These are phyloP conservation scores for Drosophila guanche DNA, from an alignment of 1,140 invertebrate species.

Conservation along the genomic window DNA sequence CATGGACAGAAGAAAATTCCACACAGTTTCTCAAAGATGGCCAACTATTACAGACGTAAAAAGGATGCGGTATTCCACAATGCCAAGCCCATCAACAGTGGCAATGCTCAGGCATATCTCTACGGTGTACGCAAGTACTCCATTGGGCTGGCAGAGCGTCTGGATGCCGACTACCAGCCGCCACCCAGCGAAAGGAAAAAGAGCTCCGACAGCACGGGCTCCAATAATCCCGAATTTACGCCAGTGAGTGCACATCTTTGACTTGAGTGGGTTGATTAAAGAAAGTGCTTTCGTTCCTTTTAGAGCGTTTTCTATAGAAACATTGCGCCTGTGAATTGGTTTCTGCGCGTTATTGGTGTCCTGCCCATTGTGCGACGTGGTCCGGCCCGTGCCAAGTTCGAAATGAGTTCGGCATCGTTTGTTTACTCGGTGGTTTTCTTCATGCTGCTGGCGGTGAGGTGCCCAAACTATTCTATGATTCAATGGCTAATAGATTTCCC, in stretches of 20 bases:
- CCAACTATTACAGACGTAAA: slow-evolving; percentile 77
- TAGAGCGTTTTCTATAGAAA: slow-evolving; percentile 86
- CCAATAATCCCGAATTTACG: slow-evolving; percentile 64
- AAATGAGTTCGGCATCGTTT: slow-evolving; percentile 84
- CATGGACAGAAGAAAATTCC: slow-evolving; percentile 33
- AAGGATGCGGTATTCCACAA: slow-evolving; percentile 78
- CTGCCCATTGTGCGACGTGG: slow-evolving; percentile 85
- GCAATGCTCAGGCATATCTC: slow-evolving; percentile 70
- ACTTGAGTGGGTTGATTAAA: background rate
- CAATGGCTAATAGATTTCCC: too few species aligned
- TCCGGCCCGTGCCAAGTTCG: slow-evolving; percentile 84
- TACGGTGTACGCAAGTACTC: slow-evolving; percentile 74
- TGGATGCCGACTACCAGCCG: slow-evolving; percentile 62
- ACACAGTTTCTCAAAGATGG: slow-evolving; percentile 63
- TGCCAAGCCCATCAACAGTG: slow-evolving; percentile 71
- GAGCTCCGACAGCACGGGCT: slow-evolving; percentile 59
- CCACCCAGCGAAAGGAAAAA: slow-evolving; percentile 55
- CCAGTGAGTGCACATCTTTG: slow-evolving; percentile 44
- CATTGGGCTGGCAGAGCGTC: slow-evolving; percentile 68
- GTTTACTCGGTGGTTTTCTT: slow-evolving; percentile 85
- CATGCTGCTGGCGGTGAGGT: slow-evolving; percentile 82
- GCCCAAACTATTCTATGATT: too few species aligned
- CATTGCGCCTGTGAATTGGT: slow-evolving; percentile 85
- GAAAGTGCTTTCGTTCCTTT: background rate
- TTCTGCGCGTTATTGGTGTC: slow-evolving; percentile 86